Evolutionary conservation across 2,113 vertebrate species (phyloP).

Genomic region (Dasyprocta punctata): DNA sequence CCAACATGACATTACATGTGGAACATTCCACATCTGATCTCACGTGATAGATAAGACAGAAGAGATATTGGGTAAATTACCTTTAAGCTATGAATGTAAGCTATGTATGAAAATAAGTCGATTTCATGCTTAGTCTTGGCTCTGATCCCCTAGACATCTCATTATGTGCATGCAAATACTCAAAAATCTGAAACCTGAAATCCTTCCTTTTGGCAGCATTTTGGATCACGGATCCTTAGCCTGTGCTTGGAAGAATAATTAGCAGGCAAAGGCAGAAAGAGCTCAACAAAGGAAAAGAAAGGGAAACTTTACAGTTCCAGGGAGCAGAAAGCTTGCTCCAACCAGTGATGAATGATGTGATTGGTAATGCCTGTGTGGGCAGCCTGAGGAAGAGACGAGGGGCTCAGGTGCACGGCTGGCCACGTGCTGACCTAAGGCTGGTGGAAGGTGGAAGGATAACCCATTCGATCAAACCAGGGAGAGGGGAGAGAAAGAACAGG

Average conservation of each 20-base stretch:
- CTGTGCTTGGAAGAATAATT: neutral
- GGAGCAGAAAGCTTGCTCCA: neutral
- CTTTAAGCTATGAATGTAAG: neutral
- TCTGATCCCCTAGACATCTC: neutral
- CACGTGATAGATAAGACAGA: too few species aligned
- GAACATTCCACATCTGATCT: too few species aligned
- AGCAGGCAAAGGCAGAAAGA: neutral
- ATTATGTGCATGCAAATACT: neutral
- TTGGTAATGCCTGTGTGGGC: neutral
- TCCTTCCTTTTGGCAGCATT: neutral
- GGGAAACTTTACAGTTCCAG: neutral
- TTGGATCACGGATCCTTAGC: neutral
- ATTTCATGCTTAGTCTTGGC: neutral
- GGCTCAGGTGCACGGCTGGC: neutral
- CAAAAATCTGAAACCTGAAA: neutral
- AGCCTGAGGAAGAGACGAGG: neutral
- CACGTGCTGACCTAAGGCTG: neutral
- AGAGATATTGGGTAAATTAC: neutral
- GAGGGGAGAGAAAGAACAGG: neutral
- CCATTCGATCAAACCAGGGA: neutral
- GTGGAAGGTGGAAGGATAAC: neutral
- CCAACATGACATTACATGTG: too few species aligned
- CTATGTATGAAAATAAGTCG: neutral
- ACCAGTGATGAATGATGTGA: neutral
- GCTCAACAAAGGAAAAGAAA: neutral